Conservation (phyloP, 2,113 vertebrate species). For the Cyrtonyx montezumae region DNA sequence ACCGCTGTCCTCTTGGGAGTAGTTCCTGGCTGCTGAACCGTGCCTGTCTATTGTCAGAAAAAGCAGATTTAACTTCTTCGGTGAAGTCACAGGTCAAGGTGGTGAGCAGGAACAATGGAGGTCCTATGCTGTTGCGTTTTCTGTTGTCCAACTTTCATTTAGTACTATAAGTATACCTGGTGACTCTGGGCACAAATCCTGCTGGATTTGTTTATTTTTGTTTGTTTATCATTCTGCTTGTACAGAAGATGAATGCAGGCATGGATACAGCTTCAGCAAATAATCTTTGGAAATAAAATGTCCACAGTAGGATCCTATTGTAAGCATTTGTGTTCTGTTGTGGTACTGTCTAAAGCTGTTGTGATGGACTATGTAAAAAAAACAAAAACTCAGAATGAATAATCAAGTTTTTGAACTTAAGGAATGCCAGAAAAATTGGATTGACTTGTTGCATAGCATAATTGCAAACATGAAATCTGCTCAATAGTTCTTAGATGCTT, state of each 20-base stretch:
- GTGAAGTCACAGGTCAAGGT: background rate
- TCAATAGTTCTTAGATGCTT: background rate
- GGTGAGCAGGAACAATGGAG: background rate
- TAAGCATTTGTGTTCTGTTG: conserved; percentile 34
- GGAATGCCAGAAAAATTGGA: background rate
- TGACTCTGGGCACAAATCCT: background rate
- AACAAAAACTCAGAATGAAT: background rate
- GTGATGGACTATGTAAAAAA: background rate
- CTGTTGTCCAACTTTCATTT: background rate
- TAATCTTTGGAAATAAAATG: conserved; percentile 56
- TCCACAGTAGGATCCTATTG: conserved; percentile 40
- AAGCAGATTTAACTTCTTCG: background rate
- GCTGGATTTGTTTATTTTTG: background rate
- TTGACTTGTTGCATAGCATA: background rate
- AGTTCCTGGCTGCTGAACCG: background rate
- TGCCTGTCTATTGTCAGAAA: background rate
- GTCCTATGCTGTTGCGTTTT: background rate
- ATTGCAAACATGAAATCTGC: background rate
- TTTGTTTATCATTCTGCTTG: background rate
- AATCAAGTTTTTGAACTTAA: background rate
- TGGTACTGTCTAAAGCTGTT: conserved; percentile 6
- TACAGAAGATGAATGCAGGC: conserved; percentile 27
- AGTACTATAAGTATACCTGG: background rate
- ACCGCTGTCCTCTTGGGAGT: background rate
- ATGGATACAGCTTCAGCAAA: conserved; percentile 13